phyloP scores from a whole-genome alignment of 2,888 invertebrate genomes.

The Caenorhabditis imperialis region DNA sequence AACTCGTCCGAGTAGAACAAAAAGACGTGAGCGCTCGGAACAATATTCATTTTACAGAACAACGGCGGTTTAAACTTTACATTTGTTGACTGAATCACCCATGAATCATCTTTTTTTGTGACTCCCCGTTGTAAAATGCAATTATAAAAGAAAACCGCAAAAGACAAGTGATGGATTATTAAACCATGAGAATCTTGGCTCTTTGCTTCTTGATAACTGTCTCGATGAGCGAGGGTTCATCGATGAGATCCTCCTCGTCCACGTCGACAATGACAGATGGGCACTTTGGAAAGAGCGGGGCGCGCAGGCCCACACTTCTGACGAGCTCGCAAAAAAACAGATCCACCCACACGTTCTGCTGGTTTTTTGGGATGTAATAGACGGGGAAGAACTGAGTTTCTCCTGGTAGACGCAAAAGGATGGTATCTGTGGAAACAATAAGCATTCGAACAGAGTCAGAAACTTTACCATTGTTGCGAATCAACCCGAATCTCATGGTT shows the following conservation, averaged over 20 bases:
- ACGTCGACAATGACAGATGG: background rate
- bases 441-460: too few species aligned
- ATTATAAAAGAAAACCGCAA: too few species aligned
- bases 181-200: background rate
- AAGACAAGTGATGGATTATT: background rate
- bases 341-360: conserved; percentile 3
- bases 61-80: too few species aligned
- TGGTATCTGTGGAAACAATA: too few species aligned
- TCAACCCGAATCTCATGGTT: conserved; percentile 14
- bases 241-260: background rate
- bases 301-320: conserved; percentile 14
- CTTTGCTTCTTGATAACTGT: background rate
- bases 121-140: too few species aligned
- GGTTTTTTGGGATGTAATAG: background rate
- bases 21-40: too few species aligned
- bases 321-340: conserved; percentile 22
- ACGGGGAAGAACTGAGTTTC: conserved; percentile 9
- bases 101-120: too few species aligned
- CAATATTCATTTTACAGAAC: too few species aligned
- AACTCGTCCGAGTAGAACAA: too few species aligned
- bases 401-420: conserved; percentile 17
- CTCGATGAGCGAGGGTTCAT: conserved; percentile 3
- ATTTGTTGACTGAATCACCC: too few species aligned
- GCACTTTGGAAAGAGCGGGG: conserved; percentile 1
- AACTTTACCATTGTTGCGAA: conserved; percentile 5